Conservation (phyloP, 2,797 vertebrate genomes). For the Anolis apletophallus region DNA sequence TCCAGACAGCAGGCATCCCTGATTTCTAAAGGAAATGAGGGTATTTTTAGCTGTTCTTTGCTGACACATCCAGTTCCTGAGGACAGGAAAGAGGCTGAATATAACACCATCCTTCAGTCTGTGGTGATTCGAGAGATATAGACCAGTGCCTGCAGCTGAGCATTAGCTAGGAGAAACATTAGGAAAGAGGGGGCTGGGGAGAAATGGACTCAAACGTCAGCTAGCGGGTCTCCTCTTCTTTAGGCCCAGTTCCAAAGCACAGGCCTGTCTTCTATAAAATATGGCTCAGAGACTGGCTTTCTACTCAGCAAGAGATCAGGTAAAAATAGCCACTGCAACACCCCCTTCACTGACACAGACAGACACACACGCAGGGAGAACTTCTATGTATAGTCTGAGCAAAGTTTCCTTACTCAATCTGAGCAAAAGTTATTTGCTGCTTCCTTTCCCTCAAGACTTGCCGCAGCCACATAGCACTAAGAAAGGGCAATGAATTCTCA, state of each 20-base stretch:
- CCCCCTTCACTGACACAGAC: neutral
- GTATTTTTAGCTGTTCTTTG: neutral
- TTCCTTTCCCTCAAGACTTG: neutral
- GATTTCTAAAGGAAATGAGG: accelerated
- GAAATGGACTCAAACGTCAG: neutral
- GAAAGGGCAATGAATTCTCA: slow-evolving; percentile 1
- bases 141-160: neutral
- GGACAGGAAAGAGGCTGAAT: neutral
- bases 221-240: neutral
- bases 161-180: neutral
- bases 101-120: slow-evolving; percentile 17
- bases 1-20: slow-evolving; percentile 4
- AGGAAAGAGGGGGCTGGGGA: neutral
- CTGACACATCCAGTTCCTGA: slow-evolving; percentile 30
- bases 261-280: neutral
- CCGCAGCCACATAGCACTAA: neutral
- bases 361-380: neutral
- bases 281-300: neutral
- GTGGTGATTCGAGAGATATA: slow-evolving; percentile 14
- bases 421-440: slow-evolving; percentile 13
- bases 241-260: neutral
- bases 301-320: neutral
- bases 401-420: accelerated
- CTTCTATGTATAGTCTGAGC: neutral
- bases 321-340: neutral